Conservation (phyloP, 2,797 vertebrate species). For the Tachyglossus aculeatus region DNA sequence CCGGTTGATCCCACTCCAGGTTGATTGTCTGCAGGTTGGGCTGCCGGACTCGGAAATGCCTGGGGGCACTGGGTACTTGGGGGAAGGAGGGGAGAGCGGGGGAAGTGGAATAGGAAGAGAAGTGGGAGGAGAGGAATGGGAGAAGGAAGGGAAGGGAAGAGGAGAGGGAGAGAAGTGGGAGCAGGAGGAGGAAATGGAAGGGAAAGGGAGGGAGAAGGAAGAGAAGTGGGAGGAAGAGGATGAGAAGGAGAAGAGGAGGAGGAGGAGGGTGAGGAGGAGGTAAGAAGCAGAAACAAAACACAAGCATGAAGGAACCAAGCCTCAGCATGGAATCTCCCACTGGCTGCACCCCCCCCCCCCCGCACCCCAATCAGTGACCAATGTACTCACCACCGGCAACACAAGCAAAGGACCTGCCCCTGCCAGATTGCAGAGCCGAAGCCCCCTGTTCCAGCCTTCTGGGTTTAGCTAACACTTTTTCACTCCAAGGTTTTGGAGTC, state of each 20-base stretch:
- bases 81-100: constrained; percentile 57
- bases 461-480: too few species aligned
- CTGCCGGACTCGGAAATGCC: constrained; percentile 86
- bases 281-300: constrained; percentile 50
- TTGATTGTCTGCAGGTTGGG: constrained; percentile 82
- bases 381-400: too few species aligned
- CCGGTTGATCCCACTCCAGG: constrained; percentile 91
- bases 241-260: constrained; percentile 17
- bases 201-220: constrained; percentile 19
- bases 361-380: too few species aligned
- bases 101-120: too few species aligned
- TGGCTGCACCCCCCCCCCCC: too few species aligned
- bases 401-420: too few species aligned
- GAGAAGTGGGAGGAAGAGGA: too few species aligned
- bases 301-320: constrained; percentile 42
- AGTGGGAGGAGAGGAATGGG: not conserved
- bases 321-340: too few species aligned
- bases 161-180: constrained; percentile 33
- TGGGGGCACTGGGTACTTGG: constrained; percentile 89
- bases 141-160: constrained; percentile 22
- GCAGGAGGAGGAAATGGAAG: constrained; percentile 59
- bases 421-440: too few species aligned
- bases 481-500: too few species aligned
- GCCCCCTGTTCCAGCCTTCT: too few species aligned
- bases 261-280: too few species aligned